Evolutionary conservation across 2,113 vertebrate genomes (phyloP), one percentile per base, ranked within the genome.

Genomic region (Cervus canadensis): DNA sequence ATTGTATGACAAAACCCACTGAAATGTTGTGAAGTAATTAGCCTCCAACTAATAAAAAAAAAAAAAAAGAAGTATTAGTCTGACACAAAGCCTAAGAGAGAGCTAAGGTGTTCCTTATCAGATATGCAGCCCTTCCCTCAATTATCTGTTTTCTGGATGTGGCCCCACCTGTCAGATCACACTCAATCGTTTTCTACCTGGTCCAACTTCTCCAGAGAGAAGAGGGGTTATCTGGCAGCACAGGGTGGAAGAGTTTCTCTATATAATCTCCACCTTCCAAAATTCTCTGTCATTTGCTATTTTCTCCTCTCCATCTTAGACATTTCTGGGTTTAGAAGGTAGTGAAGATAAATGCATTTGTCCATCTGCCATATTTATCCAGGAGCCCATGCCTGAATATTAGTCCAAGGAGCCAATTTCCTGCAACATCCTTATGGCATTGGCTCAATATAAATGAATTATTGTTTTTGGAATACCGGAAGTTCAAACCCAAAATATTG

Each of bases 291-390:
- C 40, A n/a, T 81, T 87, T 76, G 33, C 10, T 62, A 16, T 83
- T 94, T 97, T 71, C 59, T 86, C 56, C 43, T 95, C 25, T 83
- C 28, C 10, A 59, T 79, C 74, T 48, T 87, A 71, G 88, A 91
- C 28, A 85, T n/a, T 52, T 33, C 87, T 56, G 30, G 1, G 5
- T 56, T 95, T 50, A 86, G 21, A 12, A 93, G 33, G 9, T 19
- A 89, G 36, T 33, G n/a, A 33, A 48, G 33, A 83, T 79, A 67
- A 96, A 92, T 45, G 11, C 23, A 25, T 57, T 91, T 88, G n/a
- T 64, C 57, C 25, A 16, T 30, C 50, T 56, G 9, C 30, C 64
- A 19, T 45, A 23, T 86, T 56, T 93, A 82, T 15, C 30, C 54
- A n/a, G 54, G 85, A 57, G 25, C 40, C 28, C 17, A 6, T 36